phyloP scores from a whole-genome alignment of 2,113 vertebrate genomes.

The Tauraco erythrolophus region DNA sequence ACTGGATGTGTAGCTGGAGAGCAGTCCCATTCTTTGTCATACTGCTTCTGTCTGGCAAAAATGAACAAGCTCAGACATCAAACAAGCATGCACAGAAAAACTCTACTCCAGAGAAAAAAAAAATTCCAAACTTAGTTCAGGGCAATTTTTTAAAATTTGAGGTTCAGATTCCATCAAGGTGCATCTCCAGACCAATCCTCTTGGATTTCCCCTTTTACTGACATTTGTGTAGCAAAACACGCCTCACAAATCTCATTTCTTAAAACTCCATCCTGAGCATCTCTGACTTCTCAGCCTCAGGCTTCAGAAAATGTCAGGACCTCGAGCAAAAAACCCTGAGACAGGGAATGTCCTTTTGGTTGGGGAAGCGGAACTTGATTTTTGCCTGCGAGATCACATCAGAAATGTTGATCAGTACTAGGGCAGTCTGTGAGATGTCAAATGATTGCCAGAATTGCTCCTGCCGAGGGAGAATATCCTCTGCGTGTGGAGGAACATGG shows the following conservation, averaged over 20 bases:
- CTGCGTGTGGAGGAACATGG: not conserved
- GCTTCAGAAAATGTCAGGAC: slow-evolving; percentile 54
- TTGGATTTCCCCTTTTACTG: not conserved
- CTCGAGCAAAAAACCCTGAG: slow-evolving; percentile 9
- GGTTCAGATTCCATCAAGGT: not conserved
- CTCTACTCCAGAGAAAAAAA: accelerated
- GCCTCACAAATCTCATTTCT: not conserved
- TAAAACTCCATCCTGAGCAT: not conserved
- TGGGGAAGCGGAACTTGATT: not conserved
- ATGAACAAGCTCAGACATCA: not conserved
- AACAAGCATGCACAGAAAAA: not conserved
- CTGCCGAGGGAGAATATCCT: slow-evolving; percentile 30
- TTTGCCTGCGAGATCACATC: slow-evolving; percentile 38
- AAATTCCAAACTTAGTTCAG: not conserved
- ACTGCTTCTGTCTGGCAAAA: not conserved
- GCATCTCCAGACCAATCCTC: not conserved
- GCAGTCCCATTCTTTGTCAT: not conserved
- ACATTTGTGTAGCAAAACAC: not conserved
- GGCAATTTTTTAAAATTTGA: not conserved
- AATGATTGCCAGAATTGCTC: slow-evolving; percentile 46
- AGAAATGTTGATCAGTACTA: slow-evolving; percentile 42
- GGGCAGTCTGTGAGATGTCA: slow-evolving; percentile 55
- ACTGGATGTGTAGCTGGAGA: not conserved
- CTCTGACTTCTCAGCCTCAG: slow-evolving; percentile 6
- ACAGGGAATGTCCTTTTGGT: slow-evolving; percentile 45